Conservation (phyloP, 2,888 invertebrate genomes). For the Sphaerophoria rueppellii region DNA sequence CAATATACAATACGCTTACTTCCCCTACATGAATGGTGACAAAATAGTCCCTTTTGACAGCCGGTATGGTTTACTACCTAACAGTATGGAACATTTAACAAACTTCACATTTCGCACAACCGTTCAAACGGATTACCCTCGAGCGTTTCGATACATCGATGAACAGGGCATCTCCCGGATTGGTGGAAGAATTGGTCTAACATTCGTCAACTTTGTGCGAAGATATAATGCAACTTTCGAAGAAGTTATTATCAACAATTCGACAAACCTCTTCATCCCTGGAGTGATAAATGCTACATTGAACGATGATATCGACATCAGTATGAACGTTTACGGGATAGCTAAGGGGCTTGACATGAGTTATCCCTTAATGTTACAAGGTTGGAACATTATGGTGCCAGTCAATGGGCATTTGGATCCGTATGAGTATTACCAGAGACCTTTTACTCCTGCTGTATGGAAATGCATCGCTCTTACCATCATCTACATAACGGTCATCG, state of each 20-base stretch:
- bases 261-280: neutral
- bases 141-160: conserved; percentile 20
- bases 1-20: neutral
- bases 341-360: neutral
- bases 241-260: conserved; percentile 13
- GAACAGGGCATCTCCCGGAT: neutral
- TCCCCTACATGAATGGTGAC: neutral
- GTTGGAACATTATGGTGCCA: conserved; percentile 32
- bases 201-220: conserved; percentile 17
- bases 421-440: conserved; percentile 44
- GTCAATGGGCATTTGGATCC: conserved; percentile 40
- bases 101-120: conserved; percentile 32
- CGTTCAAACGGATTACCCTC: conserved; percentile 28
- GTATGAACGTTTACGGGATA: neutral
- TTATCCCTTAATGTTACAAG: conserved; percentile 18
- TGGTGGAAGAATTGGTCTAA: conserved; percentile 22
- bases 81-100: conserved; percentile 7
- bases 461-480: conserved; percentile 11
- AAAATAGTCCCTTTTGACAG: neutral
- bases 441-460: conserved; percentile 40
- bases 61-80: conserved; percentile 1
- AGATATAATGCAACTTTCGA: conserved; percentile 34
- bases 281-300: conserved; percentile 17
- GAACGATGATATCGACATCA: conserved; percentile 14
- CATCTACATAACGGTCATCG: conserved; percentile 20